These are phyloP conservation scores for Aleiodes testaceus DNA, from an alignment of 2,888 invertebrate genomes.

Conservation along the genomic window DNA sequence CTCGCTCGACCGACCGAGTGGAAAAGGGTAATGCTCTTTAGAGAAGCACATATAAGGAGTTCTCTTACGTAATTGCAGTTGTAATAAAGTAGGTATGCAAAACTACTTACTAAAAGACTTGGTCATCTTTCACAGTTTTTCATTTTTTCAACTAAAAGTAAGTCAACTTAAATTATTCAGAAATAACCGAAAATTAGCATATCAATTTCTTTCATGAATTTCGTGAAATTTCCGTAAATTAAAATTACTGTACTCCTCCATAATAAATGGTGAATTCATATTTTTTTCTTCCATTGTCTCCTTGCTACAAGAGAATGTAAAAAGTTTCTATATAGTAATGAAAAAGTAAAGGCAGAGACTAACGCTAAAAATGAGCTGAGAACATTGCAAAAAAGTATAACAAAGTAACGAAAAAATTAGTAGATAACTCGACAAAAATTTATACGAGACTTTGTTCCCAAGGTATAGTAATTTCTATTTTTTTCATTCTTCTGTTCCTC, in stretches of 20 bases:
- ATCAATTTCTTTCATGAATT: too few species aligned
- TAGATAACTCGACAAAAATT: conserved; percentile 39
- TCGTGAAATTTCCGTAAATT: not conserved
- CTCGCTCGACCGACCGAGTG: conserved; percentile 39
- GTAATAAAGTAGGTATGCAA: conserved; percentile 65
- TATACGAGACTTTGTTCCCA: conserved; percentile 29
- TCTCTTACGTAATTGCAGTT: conserved; percentile 55
- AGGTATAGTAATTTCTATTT: not conserved
- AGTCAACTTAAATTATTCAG: conserved; percentile 2
- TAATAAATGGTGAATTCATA: too few species aligned
- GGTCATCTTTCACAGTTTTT: conserved; percentile 7
- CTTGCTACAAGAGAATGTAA: not conserved
- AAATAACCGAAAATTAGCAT: not conserved
- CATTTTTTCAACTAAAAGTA: conserved; percentile 5
- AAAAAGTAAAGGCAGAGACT: not conserved
- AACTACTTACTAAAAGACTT: conserved; percentile 54
- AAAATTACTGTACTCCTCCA: too few species aligned
- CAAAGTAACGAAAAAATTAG: conserved; percentile 35
- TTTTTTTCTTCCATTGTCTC: not conserved
- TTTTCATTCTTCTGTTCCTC: conserved; percentile 5
- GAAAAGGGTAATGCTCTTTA: conserved; percentile 52
- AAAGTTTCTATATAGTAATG: conserved; percentile 28
- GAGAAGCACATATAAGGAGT: conserved; percentile 54
- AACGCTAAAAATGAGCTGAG: not conserved
- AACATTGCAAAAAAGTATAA: conserved; percentile 30